phyloP scores from a whole-genome alignment of 2,113 vertebrate genomes.

The Brachypteracias leptosomus region DNA sequence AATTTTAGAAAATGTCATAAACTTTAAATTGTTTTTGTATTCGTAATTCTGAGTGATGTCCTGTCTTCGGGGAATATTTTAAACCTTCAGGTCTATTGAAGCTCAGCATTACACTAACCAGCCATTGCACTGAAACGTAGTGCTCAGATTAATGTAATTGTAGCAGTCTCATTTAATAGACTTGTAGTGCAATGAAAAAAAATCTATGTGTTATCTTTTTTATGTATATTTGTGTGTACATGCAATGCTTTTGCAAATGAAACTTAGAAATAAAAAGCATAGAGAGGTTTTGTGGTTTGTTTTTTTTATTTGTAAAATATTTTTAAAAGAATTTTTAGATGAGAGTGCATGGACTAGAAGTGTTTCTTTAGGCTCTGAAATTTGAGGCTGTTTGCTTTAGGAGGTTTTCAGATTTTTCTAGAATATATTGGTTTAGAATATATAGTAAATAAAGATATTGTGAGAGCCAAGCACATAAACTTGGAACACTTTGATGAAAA shows the following conservation, averaged over 20 bases:
- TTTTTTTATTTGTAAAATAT: background rate
- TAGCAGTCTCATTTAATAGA: background rate
- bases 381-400: background rate
- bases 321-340: background rate
- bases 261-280: background rate
- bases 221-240: background rate
- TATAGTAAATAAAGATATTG: background rate
- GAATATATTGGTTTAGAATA: background rate
- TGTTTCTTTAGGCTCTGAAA: background rate
- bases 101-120: background rate
- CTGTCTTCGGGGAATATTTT: background rate
- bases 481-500: background rate
- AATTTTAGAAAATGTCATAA: background rate
- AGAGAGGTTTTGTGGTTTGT: too few relatives aligned
- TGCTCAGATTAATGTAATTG: background rate
- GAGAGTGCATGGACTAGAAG: background rate
- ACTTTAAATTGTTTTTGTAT: background rate
- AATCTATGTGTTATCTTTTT: fast-evolving
- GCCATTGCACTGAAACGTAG: background rate
- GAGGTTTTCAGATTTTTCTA: background rate
- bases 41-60: background rate
- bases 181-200: background rate
- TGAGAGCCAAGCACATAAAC: background rate
- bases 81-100: background rate
- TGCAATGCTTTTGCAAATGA: background rate